Conservation (phyloP, 1,140 invertebrate species). For the Danaus plexippus region DNA sequence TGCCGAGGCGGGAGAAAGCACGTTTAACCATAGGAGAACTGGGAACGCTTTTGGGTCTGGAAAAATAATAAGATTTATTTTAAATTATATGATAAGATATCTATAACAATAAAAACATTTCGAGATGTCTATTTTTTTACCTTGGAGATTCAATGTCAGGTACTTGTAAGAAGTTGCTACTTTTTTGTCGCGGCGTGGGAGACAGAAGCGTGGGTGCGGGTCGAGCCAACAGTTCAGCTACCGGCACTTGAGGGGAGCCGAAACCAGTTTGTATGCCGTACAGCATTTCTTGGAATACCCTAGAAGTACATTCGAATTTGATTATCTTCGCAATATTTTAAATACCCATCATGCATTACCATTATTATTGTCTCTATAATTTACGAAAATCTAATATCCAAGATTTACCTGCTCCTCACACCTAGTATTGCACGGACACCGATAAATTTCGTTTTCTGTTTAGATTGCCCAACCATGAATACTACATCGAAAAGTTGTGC, state of each 20-base stretch:
- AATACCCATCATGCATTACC: no score
- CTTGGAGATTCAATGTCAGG: conserved; percentile 74
- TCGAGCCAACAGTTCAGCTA: conserved; percentile 87
- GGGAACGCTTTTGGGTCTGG: conserved; percentile 90
- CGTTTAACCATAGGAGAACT: conserved; percentile 96
- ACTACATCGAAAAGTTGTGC: conserved; percentile 90
- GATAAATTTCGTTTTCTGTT: conserved; percentile 90
- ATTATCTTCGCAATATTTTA: no score
- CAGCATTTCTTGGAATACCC: conserved; percentile 91
- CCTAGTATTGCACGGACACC: conserved; percentile 93
- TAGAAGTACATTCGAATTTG: conserved; percentile 26
- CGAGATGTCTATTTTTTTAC: conserved; percentile 21
- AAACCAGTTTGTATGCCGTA: conserved; percentile 95
- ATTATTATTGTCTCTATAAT: no score
- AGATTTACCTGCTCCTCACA: conserved; percentile 83
- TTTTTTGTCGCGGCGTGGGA: conserved; percentile 86
- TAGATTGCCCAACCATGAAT: conserved; percentile 91
- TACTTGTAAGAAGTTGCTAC: conserved; percentile 92
- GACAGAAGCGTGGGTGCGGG: conserved; percentile 88
- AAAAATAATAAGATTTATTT: conserved; percentile 27
- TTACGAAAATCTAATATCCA: background rate
- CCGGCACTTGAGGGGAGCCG: conserved; percentile 92
- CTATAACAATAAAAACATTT: background rate
- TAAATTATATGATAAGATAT: background rate
- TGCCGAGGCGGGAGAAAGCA: conserved; percentile 89